Evolutionary conservation across 1,140 invertebrate genomes (phyloP).

Genomic region (Lasioglossum baleicum): DNA sequence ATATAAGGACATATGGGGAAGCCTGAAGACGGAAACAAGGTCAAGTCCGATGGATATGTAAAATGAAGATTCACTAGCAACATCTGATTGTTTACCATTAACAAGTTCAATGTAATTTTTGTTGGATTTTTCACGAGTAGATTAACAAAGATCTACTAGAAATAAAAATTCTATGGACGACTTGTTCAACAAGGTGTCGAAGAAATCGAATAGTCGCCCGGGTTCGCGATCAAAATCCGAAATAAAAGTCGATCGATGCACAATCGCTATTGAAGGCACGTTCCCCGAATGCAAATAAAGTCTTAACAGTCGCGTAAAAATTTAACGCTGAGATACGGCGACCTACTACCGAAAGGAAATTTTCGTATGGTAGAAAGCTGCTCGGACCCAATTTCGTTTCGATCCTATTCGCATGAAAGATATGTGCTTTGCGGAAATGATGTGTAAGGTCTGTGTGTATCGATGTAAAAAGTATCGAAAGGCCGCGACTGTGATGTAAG

Average conservation of each 20-base stretch:
- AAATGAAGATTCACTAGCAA: background rate
- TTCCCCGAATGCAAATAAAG: conserved; percentile 16
- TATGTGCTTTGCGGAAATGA: conserved; percentile 22
- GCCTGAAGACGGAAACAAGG: background rate
- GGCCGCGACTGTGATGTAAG: conserved; percentile 27
- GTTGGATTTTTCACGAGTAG: no score
- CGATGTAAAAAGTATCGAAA: conserved; percentile 34
- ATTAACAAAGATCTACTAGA: background rate
- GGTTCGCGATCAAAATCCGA: background rate
- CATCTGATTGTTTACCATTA: no score
- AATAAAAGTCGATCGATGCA: background rate
- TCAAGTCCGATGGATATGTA: background rate
- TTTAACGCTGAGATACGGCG: conserved; percentile 22
- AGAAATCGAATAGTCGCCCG: conserved; percentile 2
- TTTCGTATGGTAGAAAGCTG: conserved; percentile 39
- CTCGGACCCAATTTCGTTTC: conserved; percentile 20
- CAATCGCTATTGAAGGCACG: conserved; percentile 11
- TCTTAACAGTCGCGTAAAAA: background rate
- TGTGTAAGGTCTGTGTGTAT: background rate
- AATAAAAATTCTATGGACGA: background rate
- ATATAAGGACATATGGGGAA: background rate
- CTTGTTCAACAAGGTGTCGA: background rate
- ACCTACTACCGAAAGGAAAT: conserved; percentile 40
- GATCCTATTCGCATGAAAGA: conserved; percentile 9
- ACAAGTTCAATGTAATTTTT: no score